Base-by-base conservation (phyloP, 2,797 vertebrate genomes). In the Cetoscarus ocellatus region DNA sequence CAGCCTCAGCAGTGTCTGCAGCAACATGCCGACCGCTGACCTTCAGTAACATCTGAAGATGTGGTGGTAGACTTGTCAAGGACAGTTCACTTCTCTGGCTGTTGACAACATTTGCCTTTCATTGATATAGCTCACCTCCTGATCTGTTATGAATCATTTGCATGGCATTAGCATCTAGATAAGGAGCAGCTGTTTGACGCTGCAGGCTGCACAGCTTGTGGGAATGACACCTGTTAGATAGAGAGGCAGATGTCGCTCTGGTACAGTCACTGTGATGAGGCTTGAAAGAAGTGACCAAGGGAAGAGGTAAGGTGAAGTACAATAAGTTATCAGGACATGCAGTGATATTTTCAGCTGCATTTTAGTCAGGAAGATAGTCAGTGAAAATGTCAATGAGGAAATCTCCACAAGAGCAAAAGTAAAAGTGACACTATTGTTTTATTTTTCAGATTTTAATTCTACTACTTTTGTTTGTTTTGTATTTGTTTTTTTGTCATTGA, bases 101-200 rank as follows among this genome's bases (percentile, higher is more conserved):
- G 83, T 86, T 77, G 75, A 75, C 54, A 67, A 77, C 61, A 59
- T 77, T 77, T 71, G 52, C 64, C 71, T 86, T 77, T 84, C 84
- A 91, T 91, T 88, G 83, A 85, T 81, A 85, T 77, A 77, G 58
- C 40, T 90, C 82, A 86, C 81, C 84, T 88, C 80, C 78, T 77
- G 84, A 86, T 86, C 67, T 80, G 86, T 59, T 82, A 72, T 74
- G 61, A 79, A 47, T 18, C 75, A 89, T 92, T 88, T 87, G 83
- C 90, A 87, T 86, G 56, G 48, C 18, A 91, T 91, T 91, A 84
- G 75, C 89, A 92, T 90, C 78, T 59, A 81, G 82, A 65, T 67
- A 45, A 56, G 49, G 70, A 64, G 61, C 80, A 75, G 77, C 44
- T 44, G 39, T 83, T 83, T 61, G 62, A 61, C 7, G 10, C 70